These are phyloP conservation scores for Sphaeramia orbicularis DNA, from an alignment of 2,797 vertebrate species.

Conservation along the genomic window DNA sequence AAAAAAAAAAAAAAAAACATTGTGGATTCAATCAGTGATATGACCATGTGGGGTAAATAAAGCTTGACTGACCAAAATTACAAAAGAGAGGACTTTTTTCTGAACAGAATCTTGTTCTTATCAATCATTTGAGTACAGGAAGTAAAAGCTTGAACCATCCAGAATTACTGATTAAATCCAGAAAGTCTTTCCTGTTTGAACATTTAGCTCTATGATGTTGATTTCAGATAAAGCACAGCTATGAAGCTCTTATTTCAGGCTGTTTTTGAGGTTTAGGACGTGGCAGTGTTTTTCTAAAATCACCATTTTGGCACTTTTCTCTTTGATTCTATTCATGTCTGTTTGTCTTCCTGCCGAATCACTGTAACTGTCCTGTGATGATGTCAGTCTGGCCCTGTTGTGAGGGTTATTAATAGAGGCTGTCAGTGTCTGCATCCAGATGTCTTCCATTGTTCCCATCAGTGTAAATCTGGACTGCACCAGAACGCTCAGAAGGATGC, in stretches of 20 bases:
- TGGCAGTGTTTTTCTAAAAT: conserved; percentile 33
- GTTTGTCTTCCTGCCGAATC: conserved; percentile 75
- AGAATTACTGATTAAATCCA: conserved; percentile 36
- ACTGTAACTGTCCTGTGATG: conserved; percentile 69
- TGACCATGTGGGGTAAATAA: conserved; percentile 11
- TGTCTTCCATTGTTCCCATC: conserved; percentile 85
- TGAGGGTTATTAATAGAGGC: conserved; percentile 80
- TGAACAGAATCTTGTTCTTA: conserved; percentile 3
- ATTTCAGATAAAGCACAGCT: conserved; percentile 34
- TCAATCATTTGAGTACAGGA: conserved; percentile 26
- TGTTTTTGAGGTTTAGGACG: conserved; percentile 8
- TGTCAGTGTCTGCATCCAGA: conserved; percentile 79
- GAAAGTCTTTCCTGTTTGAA: conserved; percentile 35
- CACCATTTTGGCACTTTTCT: conserved; percentile 55
- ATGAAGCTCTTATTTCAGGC: conserved; percentile 4
- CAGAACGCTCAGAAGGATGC: conserved; percentile 64
- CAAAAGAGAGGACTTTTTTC: conserved; percentile 3
- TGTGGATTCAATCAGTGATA: background rate
- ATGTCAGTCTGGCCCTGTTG: conserved; percentile 78
- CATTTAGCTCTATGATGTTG: conserved; percentile 21
- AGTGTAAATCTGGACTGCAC: conserved; percentile 74
- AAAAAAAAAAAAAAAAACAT: background rate
- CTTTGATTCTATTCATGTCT: conserved; percentile 81
- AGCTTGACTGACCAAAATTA: background rate
- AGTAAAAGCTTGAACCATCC: conserved; percentile 6